phyloP scores from a whole-genome alignment of 37 sponge, comb jelly and placozoan species.

The Agelas oroides region DNA sequence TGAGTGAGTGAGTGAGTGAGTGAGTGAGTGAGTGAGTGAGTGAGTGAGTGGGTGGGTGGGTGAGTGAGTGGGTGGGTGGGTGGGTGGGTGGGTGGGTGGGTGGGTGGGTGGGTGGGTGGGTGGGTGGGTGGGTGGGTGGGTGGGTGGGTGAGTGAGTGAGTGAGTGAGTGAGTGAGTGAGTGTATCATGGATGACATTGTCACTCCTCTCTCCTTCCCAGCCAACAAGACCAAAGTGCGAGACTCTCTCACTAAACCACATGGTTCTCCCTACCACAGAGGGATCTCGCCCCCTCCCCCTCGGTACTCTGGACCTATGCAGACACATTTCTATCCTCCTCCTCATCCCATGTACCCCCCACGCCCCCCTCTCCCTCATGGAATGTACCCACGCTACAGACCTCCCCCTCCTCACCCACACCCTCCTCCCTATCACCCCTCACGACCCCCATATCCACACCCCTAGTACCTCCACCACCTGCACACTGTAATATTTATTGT shows the following conservation, averaged over 20 bases:
- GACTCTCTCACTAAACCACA: constrained; percentile 8
- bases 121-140: not conserved
- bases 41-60: not conserved
- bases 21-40: not conserved
- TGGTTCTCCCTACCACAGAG: not conserved
- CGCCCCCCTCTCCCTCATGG: not conserved
- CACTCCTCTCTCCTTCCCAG: too few relatives aligned
- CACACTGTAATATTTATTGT: too few relatives aligned
- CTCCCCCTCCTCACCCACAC: not conserved
- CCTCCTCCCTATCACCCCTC: not conserved
- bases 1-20: not conserved
- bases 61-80: not conserved
- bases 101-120: not conserved
- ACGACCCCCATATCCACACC: not conserved
- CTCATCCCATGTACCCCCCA: constrained; percentile 2
- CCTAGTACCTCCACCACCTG: too few relatives aligned
- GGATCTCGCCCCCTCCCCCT: constrained; percentile 20
- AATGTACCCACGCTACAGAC: not conserved
- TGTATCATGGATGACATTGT: too few relatives aligned
- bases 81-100: too few relatives aligned
- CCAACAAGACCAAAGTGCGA: constrained; percentile 13
- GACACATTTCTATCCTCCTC: not conserved
- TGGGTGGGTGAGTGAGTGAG: not conserved
- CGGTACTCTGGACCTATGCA: constrained; percentile 11
- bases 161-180: too few relatives aligned